These are phyloP conservation scores for Heliconius erato DNA, from an alignment of 2,888 invertebrate species.

Conservation along the genomic window DNA sequence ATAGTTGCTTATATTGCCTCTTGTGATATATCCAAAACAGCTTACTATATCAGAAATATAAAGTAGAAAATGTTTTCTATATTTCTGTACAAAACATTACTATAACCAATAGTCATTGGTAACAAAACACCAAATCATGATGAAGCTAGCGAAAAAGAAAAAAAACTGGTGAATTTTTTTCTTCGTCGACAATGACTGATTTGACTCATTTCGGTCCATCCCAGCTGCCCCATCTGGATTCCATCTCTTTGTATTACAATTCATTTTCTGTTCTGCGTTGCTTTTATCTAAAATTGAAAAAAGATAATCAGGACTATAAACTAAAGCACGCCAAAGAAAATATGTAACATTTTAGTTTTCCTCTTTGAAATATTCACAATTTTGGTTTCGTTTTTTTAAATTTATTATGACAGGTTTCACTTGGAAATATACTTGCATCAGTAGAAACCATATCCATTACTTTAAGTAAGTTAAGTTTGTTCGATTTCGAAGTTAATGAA, in stretches of 20 bases:
- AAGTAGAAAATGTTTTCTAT: background rate
- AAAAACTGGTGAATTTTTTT: conserved; percentile 34
- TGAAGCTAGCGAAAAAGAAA: conserved; percentile 38
- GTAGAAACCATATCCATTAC: background rate
- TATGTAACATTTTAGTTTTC: background rate
- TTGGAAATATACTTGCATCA: background rate
- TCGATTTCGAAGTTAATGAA: background rate
- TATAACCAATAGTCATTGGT: conserved; percentile 13
- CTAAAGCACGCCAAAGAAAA: background rate
- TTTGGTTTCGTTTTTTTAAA: background rate
- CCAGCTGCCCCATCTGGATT: conserved; percentile 50
- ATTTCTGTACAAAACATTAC: conserved; percentile 1
- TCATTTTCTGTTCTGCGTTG: conserved; percentile 47
- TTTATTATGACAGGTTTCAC: background rate
- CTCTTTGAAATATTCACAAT: background rate
- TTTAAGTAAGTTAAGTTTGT: background rate
- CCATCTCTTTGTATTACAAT: conserved; percentile 47
- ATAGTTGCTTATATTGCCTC: no score
- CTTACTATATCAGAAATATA: background rate
- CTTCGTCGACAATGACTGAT: conserved; percentile 47
- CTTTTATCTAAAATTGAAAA: conserved; percentile 43
- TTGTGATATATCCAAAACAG: background rate
- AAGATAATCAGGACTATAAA: conserved; percentile 5
- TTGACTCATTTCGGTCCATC: conserved; percentile 47
- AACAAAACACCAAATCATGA: conserved; percentile 40